phyloP scores from a whole-genome alignment of 30 jellyfish, hydroid and myxozoan genomes.

The Hydra vulgaris region DNA sequence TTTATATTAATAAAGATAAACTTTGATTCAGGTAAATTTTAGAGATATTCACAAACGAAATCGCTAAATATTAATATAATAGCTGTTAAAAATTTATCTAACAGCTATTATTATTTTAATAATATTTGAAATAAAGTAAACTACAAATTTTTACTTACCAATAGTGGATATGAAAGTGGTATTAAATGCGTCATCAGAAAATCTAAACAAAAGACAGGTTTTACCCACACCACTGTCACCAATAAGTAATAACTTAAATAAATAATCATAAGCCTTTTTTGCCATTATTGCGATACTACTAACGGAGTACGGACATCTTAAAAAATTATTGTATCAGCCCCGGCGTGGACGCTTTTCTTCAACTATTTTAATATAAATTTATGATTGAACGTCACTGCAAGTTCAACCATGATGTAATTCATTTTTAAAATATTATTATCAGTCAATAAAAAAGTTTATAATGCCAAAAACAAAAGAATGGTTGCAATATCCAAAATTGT shows the following conservation, averaged over 20 bases:
- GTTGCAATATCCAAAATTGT: too few relatives aligned
- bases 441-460: too few relatives aligned
- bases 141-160: neutral
- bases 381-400: neutral
- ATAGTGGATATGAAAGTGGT: conserved; percentile 29
- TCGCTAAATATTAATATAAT: too few relatives aligned
- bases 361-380: too few relatives aligned
- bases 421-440: too few relatives aligned
- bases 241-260: conserved; percentile 18
- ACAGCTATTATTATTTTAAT: too few relatives aligned
- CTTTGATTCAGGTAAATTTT: too few relatives aligned
- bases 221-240: conserved; percentile 40
- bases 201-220: conserved; percentile 26
- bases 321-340: neutral
- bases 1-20: too few relatives aligned
- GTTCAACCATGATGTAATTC: neutral
- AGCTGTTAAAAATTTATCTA: too few relatives aligned
- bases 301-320: neutral
- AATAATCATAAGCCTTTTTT: conserved; percentile 28
- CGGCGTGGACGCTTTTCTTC: neutral
- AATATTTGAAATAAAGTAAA: too few relatives aligned
- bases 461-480: too few relatives aligned
- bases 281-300: conserved; percentile 11
- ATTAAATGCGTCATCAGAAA: conserved; percentile 31
- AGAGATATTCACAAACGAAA: too few relatives aligned